These are phyloP conservation scores for Alviniconcha strummeri DNA, from an alignment of 2,888 invertebrate genomes.

Conservation along the genomic window DNA sequence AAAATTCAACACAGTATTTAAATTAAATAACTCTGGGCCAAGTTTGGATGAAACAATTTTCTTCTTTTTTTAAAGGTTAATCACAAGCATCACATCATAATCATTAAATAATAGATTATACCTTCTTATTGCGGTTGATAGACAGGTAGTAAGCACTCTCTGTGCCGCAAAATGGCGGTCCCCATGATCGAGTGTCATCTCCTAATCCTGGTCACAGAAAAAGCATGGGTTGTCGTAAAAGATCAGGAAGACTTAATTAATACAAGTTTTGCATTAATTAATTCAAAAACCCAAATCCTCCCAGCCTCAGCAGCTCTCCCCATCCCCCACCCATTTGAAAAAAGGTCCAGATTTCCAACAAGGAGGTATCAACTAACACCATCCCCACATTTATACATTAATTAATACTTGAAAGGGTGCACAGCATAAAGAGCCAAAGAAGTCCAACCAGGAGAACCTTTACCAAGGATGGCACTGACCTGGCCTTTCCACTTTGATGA, in stretches of 20 bases:
- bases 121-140: conserved; percentile 94
- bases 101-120: conserved; percentile 37
- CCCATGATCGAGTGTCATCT: conserved; percentile 94
- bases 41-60: background rate
- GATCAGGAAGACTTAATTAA: conserved; percentile 26
- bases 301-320: background rate
- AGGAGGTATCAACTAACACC: background rate
- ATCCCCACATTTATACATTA: too few relatives aligned
- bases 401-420: too few relatives aligned
- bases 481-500: conserved; percentile 93
- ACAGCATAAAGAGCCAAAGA: too few relatives aligned
- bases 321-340: background rate
- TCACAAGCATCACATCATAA: too few relatives aligned
- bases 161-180: conserved; percentile 85
- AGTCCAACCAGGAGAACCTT: too few relatives aligned
- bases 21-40: too few relatives aligned
- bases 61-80: too few relatives aligned
- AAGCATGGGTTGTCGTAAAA: background rate
- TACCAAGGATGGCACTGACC: conserved; percentile 65
- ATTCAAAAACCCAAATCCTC: background rate
- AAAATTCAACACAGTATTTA: too few relatives aligned
- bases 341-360: background rate
- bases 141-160: conserved; percentile 87
- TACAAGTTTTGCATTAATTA: background rate
- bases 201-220: conserved; percentile 74